phyloP scores from a whole-genome alignment of 2,797 vertebrate species.

The Sitta carolinensis region DNA sequence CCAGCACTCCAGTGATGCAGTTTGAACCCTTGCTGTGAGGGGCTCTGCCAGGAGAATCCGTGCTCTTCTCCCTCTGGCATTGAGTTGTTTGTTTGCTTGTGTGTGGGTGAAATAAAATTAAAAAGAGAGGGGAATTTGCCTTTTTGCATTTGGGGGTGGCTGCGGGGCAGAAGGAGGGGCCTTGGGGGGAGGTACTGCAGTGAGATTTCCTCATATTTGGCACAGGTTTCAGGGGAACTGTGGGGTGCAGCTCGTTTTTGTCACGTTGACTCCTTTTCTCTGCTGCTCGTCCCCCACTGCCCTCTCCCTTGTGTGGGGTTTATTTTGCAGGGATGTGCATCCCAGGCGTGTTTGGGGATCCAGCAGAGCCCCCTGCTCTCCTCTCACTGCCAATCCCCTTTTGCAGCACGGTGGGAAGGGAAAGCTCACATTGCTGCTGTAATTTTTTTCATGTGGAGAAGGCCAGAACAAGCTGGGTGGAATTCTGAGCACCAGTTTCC shows the following conservation, averaged over 20 bases:
- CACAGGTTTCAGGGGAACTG: background rate
- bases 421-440: rapidly evolving
- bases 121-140: background rate
- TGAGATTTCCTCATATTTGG: background rate
- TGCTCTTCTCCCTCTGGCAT: background rate
- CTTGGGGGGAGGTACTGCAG: rapidly evolving
- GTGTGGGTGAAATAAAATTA: background rate
- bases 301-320: rapidly evolving
- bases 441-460: background rate
- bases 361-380: background rate
- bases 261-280: background rate
- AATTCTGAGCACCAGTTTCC: background rate
- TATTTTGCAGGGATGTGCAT: background rate
- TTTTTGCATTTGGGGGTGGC: background rate
- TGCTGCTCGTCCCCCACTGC: background rate
- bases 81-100: conserved; percentile 61
- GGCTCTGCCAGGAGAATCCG: background rate
- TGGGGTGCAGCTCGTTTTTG: rapidly evolving
- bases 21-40: background rate
- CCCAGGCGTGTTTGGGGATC: background rate
- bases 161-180: background rate
- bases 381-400: background rate
- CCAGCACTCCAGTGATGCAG: conserved; percentile 20
- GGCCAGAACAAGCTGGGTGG: background rate
- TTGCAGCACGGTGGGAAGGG: background rate